Evolutionary conservation across 1,140 invertebrate genomes (phyloP), one percentile per base, ranked within the genome.

Genomic region (Lepidurus arcticus): DNA sequence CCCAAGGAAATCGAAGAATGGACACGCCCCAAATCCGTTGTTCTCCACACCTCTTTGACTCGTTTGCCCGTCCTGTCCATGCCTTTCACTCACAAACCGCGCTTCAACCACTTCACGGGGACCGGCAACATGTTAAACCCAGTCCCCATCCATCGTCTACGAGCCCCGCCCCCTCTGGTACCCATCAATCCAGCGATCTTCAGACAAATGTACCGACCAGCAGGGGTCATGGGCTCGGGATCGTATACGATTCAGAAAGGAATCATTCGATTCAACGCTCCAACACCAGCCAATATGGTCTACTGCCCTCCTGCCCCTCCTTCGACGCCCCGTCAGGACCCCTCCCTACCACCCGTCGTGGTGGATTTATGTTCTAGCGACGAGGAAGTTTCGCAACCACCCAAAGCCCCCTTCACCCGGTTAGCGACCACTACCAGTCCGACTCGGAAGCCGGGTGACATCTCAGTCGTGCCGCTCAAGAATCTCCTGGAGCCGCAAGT

Each of bases 1-100:
- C 44, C 8, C n/a, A 47, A 75, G 16, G 78, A 75, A 26, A 78
- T 78, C 10, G 42, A 75, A 1, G 45, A 42, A 21, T 78, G 78
- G 78, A 73, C 44, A n/a, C 34, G 73, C 26, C 78, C 78, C 21
- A 78, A 78, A 47, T 74, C 76, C 42, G 73, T 73, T 11, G 44
- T 21, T 21, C 8, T 65, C 53, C 53, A 13, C 8, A 16, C n/a
- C 53, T 65, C 53, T 21, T 65, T 65, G 13, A 65, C 16, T 16
- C 53, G 53, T n/a, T 21, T 65, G 1, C 53, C 53, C 16, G 53
- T 65, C 16, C 13, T 65, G 7, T 65, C 53, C 16, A 65, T 65
- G 53, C 53, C 53, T 65, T 65, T 65, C 13, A 65, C 6, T 65
- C 16, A 65, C 53, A 9, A 16, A 65, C 16, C 53, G 16, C 53